A percentile compares a stretch with the other conserved stretches of the same genome.
phyloP scores from a whole-genome alignment of 2,797 vertebrate genomes.

The Florisuga fusca region DNA sequence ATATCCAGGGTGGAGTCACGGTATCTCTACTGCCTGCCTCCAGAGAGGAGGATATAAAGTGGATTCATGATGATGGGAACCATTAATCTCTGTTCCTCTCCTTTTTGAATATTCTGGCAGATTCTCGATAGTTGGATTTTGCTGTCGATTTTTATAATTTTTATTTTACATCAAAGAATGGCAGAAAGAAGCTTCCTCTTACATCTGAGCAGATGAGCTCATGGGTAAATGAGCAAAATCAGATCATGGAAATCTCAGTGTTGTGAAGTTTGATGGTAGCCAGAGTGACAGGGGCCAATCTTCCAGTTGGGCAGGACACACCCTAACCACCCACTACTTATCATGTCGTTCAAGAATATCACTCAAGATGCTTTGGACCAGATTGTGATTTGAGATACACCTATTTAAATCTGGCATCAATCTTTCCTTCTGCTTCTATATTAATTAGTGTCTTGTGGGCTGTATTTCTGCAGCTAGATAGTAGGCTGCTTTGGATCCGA shows the following conservation, averaged over 20 bases:
- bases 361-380: conserved; percentile 14
- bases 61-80: neutral
- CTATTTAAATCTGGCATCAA: conserved; percentile 59
- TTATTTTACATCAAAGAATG: conserved; percentile 9
- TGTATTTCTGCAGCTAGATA: conserved; percentile 16
- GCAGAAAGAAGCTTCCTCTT: neutral
- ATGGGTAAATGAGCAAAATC: neutral
- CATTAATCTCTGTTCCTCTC: conserved; percentile 7
- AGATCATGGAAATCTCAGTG: neutral
- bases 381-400: conserved; percentile 13
- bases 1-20: neutral
- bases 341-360: neutral
- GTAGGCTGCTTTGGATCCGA: conserved; percentile 53
- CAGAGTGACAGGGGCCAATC: neutral
- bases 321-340: neutral
- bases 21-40: neutral
- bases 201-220: neutral
- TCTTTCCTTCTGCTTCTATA: conserved; percentile 41
- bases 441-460: conserved; percentile 55
- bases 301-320: neutral
- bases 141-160: conserved; percentile 25
- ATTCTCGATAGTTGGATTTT: neutral
- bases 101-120: neutral
- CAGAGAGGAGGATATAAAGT: neutral
- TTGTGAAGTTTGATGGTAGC: neutral